phyloP scores from a whole-genome alignment of 2,113 vertebrate genomes.

The Naja naja region DNA sequence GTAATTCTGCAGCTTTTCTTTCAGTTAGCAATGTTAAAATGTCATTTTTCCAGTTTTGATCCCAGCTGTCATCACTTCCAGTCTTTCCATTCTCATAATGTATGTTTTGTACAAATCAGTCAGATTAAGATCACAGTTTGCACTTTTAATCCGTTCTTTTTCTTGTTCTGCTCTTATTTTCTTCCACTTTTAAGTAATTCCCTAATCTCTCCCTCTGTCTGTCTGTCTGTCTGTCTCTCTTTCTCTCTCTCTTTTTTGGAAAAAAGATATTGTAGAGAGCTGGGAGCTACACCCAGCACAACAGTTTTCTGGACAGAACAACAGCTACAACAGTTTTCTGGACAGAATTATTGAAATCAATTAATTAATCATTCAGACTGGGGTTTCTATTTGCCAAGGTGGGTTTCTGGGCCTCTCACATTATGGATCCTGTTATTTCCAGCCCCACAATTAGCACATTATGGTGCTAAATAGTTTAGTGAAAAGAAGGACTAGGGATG shows the following conservation, averaged over 20 bases:
- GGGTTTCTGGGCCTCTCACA: not conserved
- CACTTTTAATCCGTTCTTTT: not conserved
- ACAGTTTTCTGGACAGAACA: too few relatives aligned
- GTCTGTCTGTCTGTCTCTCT: not conserved
- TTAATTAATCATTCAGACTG: not conserved
- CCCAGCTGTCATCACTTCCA: not conserved
- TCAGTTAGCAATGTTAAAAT: not conserved
- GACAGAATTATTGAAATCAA: not conserved
- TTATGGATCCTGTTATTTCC: not conserved
- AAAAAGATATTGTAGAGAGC: too few relatives aligned
- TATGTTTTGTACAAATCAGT: not conserved
- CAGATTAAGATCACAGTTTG: not conserved
- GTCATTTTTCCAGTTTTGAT: not conserved
- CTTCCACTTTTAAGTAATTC: not conserved
- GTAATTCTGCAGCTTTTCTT: not conserved
- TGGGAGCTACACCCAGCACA: not conserved
- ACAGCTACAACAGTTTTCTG: not conserved
- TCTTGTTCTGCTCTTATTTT: not conserved
- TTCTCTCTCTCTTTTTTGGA: too few relatives aligned
- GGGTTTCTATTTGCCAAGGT: not conserved
- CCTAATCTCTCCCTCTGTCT: not conserved
- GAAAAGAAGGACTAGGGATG: too few relatives aligned
- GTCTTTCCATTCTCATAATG: not conserved
- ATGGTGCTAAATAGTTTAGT: not conserved
- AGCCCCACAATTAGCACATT: conserved; percentile 19